Evolutionary conservation across 2,113 vertebrate species (phyloP).

Genomic region (Taurulus bubalis): DNA sequence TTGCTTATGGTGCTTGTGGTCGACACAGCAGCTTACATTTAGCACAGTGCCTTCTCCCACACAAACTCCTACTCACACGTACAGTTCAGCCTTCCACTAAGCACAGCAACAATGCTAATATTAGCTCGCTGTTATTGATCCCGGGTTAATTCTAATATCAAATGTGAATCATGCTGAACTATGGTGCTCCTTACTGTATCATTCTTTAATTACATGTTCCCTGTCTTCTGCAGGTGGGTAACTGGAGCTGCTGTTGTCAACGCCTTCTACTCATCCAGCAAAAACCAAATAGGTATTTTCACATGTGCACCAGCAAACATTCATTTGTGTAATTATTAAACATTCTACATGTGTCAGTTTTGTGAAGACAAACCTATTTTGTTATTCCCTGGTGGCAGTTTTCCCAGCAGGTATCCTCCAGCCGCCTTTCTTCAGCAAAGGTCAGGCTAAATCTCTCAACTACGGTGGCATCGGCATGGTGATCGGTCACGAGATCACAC

Average conservation of each 20-base stretch:
- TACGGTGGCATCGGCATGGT: conserved; percentile 97
- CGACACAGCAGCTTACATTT: conserved; percentile 33
- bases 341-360: not conserved
- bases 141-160: conserved; percentile 46
- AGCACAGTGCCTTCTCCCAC: conserved; percentile 63
- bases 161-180: conserved; percentile 26
- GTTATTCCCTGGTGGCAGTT: conserved; percentile 78
- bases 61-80: conserved; percentile 61
- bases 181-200: not conserved
- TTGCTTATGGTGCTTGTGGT: conserved; percentile 13
- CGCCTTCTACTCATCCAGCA: conserved; percentile 94
- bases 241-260: conserved; percentile 96
- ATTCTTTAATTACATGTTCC: not conserved
- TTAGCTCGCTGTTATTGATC: conserved; percentile 60
- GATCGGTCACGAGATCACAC: conserved; percentile 97
- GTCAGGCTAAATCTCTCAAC: conserved; percentile 91
- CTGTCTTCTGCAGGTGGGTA: conserved; percentile 89
- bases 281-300: conserved; percentile 95
- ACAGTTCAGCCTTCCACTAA: conserved; percentile 46
- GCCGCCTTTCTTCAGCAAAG: conserved; percentile 94
- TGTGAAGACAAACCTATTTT: not conserved
- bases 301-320: not conserved
- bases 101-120: conserved; percentile 48
- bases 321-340: not conserved
- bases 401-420: conserved; percentile 97